These are phyloP conservation scores for Drosophila ustulata DNA, from an alignment of 2,888 invertebrate species.

Conservation along the genomic window DNA sequence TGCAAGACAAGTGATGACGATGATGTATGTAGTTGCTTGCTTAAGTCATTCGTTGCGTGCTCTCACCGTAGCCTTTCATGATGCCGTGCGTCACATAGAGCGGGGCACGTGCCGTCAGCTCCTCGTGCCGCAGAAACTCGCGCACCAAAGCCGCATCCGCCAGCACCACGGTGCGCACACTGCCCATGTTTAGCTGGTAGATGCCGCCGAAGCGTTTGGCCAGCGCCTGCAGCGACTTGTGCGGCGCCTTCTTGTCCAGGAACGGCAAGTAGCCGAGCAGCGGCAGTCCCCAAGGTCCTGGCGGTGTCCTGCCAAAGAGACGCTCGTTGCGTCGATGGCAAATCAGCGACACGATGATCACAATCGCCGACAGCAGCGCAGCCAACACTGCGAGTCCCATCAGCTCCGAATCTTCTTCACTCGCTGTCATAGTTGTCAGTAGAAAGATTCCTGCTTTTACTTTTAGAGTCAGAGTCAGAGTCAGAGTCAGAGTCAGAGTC, in stretches of 20 bases:
- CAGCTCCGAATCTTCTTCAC: neutral
- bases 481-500: neutral
- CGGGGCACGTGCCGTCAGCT: conserved; percentile 90
- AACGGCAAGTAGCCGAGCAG: conserved; percentile 92
- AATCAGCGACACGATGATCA: conserved; percentile 41
- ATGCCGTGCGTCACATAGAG: conserved; percentile 94
- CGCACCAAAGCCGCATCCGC: conserved; percentile 90
- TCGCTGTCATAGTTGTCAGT: conserved; percentile 5
- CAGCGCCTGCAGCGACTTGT: conserved; percentile 89
- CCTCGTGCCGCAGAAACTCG: conserved; percentile 90
- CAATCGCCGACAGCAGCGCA: conserved; percentile 36
- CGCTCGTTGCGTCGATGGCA: conserved; percentile 61
- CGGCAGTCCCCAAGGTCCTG: conserved; percentile 92
- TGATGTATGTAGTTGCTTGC: conserved; percentile 39
- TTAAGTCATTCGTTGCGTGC: conserved; percentile 53
- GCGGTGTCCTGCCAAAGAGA: conserved; percentile 85
- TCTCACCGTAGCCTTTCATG: conserved; percentile 94
- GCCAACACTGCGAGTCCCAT: conserved; percentile 24
- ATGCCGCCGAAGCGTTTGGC: conserved; percentile 90
- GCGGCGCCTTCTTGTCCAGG: conserved; percentile 89
- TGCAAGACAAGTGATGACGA: conserved; percentile 77
- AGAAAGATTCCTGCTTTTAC: neutral
- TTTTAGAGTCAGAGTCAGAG: neutral
- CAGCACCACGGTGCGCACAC: conserved; percentile 90
- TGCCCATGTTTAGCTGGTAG: conserved; percentile 91